Base-by-base conservation (phyloP, 2,888 invertebrate genomes). In the Abrostola tripartita region DNA sequence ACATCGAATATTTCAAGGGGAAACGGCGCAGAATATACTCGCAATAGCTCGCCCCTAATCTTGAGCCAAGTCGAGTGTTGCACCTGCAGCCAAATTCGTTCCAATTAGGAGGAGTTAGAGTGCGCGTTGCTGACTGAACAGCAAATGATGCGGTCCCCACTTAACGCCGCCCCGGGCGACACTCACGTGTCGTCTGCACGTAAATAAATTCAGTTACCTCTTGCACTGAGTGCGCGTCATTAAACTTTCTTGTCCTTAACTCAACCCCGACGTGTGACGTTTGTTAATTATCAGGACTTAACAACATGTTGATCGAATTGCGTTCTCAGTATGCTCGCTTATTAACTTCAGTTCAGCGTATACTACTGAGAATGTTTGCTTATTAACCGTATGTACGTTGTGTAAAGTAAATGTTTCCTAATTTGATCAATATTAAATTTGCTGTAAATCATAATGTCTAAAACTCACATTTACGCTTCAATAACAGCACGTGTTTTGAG, bases 21-120 rank as follows among this genome's bases (percentile, higher is more conserved):
- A 79, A 91, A 93, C 87, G 84, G 88, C 81, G 83, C 81, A 84
- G 89, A 90, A 90, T 92, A 92, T 90, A 90, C 87, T 91, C 81
- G 92, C 91, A 92, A 92, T 91, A 91, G 89, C 89, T 91, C 90
- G 91, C 91, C 89, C 86, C 91, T 92, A 92, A 93, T 93, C 94
- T 93, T 92, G 92, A 94, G 93, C 93, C 91, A 92, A 91, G 88
- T 93, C 88, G 87, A 93, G 94, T 92, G 88, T 90, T 92, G 93
- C 94, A 94, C 94, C 94, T 94, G 94, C 90, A 94, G 93, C 94
- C 94, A 93, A 94, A 93, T 92, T 93, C 88, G 90, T 92, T 93
- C 94, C 94, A 94, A 94, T 94, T 94, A 94, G 92, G 89, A 92
- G 89, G 90, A 93, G 93, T 93, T 92, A 92, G 91, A 92, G 93